Base-by-base conservation (phyloP, 2,113 vertebrate genomes). In the Monarcha castaneiventris region DNA sequence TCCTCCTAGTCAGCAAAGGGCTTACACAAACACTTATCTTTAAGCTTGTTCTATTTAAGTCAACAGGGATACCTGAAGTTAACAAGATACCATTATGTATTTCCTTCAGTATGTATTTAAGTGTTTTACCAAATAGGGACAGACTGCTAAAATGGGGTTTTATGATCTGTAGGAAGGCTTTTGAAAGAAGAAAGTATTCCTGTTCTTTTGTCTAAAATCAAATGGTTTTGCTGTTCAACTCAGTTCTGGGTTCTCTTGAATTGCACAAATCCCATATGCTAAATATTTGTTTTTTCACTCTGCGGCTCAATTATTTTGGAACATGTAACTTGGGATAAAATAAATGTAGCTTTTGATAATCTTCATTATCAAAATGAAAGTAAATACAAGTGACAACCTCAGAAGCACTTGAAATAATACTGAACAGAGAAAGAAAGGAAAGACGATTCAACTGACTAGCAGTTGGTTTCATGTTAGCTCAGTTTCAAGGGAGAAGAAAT, bases 341-440 rank as follows among this genome's bases (percentile, higher is more conserved):
- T 81, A 84, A 67, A 69, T 84, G 32, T 76, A 67, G 27, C 54
- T 87, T 87, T 87, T 87, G 54, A 17, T 54, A 89, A 16, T 72
- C 49, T 89, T 72, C 39, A 18, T 43, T 84, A 66, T 73, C 43
- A 69, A 74, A 87, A 73, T 62, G 26, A 91, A 74, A 49, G 62
- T 33, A 84, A 39, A 48, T 89, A 37, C 26, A 39, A 85, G 19
- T n/a, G 27, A 19, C 20, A 68, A 33, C 26, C n/a, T 69, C 29
- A 89, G 56, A 81, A 91, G 67, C 33, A 48, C 61, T 92, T 87
- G 81, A 84, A 91, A 89, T 84, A 82, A 76, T 79, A 83, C n/a
- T 39, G 49, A 82, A 25, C 11, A 84, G 59, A 85, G 37, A 18
- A 43, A 83, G 54, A 87, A 88, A 41, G 83, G 7, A 73, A 90